Percentiles rank a stretch among this genome's conserved stretches.
Evolutionary conservation across 30 jellyfish, hydroid and myxozoan species (phyloP).

Genomic region (Calvadosia cruxmelitensis): DNA sequence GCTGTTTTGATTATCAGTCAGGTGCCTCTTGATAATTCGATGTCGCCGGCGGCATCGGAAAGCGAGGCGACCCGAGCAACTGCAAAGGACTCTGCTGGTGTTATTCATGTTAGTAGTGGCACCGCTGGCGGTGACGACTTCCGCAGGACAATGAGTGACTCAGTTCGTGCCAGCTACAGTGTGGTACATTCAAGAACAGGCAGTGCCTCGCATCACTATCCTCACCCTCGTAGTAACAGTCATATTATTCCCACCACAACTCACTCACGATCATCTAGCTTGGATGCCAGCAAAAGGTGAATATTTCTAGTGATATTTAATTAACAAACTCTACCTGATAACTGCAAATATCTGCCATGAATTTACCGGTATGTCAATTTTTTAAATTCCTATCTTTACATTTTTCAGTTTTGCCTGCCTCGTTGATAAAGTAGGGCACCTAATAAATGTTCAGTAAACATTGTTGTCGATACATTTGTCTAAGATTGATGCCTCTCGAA

Average conservation of each 20-base stretch:
- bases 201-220: neutral
- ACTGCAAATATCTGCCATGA: too few relatives aligned
- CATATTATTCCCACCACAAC: slow-evolving; percentile 15
- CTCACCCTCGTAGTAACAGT: neutral
- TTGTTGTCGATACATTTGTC: too few relatives aligned
- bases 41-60: slow-evolving; percentile 8
- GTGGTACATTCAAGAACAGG: neutral
- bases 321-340: too few relatives aligned
- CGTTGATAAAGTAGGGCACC: too few relatives aligned
- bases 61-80: slow-evolving; percentile 18
- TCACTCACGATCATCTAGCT: slow-evolving; percentile 60
- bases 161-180: neutral
- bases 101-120: too few relatives aligned
- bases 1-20: too few relatives aligned
- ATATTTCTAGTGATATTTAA: too few relatives aligned
- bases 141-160: slow-evolving; percentile 2
- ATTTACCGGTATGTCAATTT: too few relatives aligned
- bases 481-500: too few relatives aligned
- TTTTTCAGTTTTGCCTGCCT: too few relatives aligned
- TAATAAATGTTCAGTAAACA: too few relatives aligned
- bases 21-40: neutral
- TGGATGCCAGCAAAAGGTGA: slow-evolving; percentile 54
- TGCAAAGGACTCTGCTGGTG: neutral
- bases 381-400: too few relatives aligned
- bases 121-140: neutral